These are phyloP conservation scores for Metacarcinus magister DNA, from an alignment of 2,888 invertebrate genomes.

Conservation along the genomic window DNA sequence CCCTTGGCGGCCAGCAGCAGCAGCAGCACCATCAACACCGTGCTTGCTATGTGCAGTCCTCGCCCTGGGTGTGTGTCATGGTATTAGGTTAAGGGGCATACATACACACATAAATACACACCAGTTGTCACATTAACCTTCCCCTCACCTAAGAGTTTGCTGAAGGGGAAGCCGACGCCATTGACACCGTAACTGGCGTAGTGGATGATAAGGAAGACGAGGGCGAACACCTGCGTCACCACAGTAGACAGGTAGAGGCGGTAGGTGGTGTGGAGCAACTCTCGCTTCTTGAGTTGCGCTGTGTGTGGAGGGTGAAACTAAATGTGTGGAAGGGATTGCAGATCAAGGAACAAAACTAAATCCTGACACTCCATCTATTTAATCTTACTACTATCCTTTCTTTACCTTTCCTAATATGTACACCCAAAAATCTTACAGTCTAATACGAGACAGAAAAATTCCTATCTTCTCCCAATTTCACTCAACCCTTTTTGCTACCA, in stretches of 20 bases:
- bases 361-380: no score
- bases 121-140: not conserved
- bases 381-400: no score
- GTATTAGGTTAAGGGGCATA: not conserved
- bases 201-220: slow-evolving; percentile 89
- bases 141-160: slow-evolving; percentile 85
- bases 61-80: slow-evolving; percentile 87
- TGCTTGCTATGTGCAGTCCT: slow-evolving; percentile 89
- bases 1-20: slow-evolving; percentile 94
- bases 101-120: not conserved
- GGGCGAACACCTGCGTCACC: slow-evolving; percentile 89
- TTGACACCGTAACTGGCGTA: slow-evolving; percentile 91
- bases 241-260: slow-evolving; percentile 92
- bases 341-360: not conserved
- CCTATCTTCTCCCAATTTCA: no score
- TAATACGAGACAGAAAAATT: no score
- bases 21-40: slow-evolving; percentile 91
- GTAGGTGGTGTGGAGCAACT: slow-evolving; percentile 94
- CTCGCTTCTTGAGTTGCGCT: slow-evolving; percentile 91
- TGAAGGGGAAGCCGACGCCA: slow-evolving; percentile 88
- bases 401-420: no score
- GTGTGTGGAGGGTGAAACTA: slow-evolving; percentile 84
- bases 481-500: no score
- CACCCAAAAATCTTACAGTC: no score
- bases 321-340: not conserved